Evolutionary conservation across 2,797 vertebrate species (phyloP).

Genomic region (Rousettus madagascariensis): DNA sequence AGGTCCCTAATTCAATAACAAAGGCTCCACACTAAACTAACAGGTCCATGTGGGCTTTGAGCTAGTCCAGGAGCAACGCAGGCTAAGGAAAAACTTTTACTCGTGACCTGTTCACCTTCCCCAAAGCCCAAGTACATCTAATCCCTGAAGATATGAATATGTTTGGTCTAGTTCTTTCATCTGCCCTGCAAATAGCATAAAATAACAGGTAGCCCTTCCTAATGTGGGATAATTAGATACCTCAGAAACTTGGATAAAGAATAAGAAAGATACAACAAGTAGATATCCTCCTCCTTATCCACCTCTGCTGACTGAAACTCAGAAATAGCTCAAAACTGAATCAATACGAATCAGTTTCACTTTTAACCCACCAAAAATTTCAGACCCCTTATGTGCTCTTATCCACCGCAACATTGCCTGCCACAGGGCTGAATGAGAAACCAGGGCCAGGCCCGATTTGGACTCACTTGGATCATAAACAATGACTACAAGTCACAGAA

Average conservation of each 20-base stretch:
- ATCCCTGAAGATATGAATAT: conserved; percentile 45
- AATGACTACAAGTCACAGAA: conserved; percentile 73
- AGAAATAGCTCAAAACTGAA: conserved; percentile 41
- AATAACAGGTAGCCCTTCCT: conserved; percentile 41
- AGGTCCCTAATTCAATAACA: background rate
- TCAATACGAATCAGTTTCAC: conserved; percentile 22
- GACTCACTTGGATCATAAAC: conserved; percentile 70
- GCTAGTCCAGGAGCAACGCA: background rate
- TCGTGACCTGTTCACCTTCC: background rate
- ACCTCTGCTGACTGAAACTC: conserved; percentile 29
- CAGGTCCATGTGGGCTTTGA: background rate
- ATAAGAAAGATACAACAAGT: conserved; percentile 48
- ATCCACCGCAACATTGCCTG: conserved; percentile 10
- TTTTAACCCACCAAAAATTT: conserved; percentile 40
- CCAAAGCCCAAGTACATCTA: conserved; percentile 4
- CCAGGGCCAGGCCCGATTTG: conserved; percentile 59
- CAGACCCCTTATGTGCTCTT: conserved; percentile 17
- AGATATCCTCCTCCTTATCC: conserved; percentile 23
- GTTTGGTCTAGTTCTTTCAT: conserved; percentile 6
- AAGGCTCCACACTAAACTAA: background rate
- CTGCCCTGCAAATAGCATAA: conserved; percentile 25
- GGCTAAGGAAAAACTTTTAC: conserved; percentile 47
- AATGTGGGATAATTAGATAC: conserved; percentile 24
- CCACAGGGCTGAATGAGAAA: conserved; percentile 51
- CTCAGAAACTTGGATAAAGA: background rate